These are phyloP conservation scores for Platyrinchus mystaceus DNA, from an alignment of 2,797 vertebrate genomes.

Conservation along the genomic window DNA sequence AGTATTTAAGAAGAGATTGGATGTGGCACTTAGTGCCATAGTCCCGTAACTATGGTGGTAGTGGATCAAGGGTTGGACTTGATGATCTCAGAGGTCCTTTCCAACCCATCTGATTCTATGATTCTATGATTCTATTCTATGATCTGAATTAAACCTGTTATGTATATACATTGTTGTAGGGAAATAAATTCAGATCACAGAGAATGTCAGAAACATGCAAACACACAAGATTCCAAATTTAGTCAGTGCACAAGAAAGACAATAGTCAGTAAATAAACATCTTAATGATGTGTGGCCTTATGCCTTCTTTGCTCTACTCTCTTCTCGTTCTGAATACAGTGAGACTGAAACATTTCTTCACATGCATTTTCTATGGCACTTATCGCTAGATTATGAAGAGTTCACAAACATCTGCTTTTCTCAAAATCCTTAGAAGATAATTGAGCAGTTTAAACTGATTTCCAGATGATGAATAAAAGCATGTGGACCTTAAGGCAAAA, in stretches of 20 bases:
- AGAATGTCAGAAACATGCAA: background rate
- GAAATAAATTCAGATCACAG: background rate
- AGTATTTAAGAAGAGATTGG: no score
- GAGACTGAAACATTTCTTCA: background rate
- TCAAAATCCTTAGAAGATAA: background rate
- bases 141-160: background rate
- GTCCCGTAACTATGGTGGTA: no score
- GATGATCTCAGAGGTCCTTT: no score
- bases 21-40: no score
- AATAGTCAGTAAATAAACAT: background rate
- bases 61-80: no score
- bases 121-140: no score
- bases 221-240: background rate
- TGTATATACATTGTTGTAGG: background rate
- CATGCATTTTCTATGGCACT: background rate
- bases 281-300: background rate
- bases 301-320: background rate
- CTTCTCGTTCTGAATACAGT: background rate
- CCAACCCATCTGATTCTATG: no score
- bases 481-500: background rate
- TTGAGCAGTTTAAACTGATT: background rate
- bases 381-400: background rate
- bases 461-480: background rate
- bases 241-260: background rate
- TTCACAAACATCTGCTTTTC: background rate